phyloP scores from a whole-genome alignment of 1,140 invertebrate species.

The Drosophila mayri region DNA sequence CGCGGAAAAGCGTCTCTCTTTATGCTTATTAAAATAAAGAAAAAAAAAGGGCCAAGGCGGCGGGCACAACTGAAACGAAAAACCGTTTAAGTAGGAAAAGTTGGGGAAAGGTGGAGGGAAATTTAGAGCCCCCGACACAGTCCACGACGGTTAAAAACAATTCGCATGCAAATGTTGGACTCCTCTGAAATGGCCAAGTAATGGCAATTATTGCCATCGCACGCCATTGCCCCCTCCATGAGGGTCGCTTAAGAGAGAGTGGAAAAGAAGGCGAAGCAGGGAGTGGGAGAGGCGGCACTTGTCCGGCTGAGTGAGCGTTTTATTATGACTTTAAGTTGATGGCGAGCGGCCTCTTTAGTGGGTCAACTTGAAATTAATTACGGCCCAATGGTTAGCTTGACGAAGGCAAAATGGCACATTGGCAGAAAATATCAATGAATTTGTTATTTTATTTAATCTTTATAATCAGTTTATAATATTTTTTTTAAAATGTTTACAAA shows the following conservation, averaged over 20 bases:
- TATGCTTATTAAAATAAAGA: slow-evolving; percentile 33
- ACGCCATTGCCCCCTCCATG: slow-evolving; percentile 51
- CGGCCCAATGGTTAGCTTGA: slow-evolving; percentile 6
- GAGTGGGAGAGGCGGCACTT: slow-evolving; percentile 7
- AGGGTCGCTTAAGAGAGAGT: background rate
- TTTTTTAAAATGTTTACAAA: too few relatives aligned
- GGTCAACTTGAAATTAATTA: slow-evolving; percentile 81
- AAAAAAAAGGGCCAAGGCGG: slow-evolving; percentile 3
- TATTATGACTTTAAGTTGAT: slow-evolving; percentile 69
- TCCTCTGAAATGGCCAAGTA: slow-evolving; percentile 44
- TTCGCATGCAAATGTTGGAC: slow-evolving; percentile 66
- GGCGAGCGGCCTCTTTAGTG: slow-evolving; percentile 64
- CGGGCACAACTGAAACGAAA: slow-evolving; percentile 24
- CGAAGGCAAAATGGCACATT: background rate
- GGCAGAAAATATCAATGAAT: background rate
- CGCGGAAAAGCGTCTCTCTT: slow-evolving; percentile 26
- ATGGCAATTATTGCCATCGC: slow-evolving; percentile 78
- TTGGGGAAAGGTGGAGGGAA: background rate
- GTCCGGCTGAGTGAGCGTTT: slow-evolving; percentile 58
- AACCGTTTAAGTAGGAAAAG: slow-evolving; percentile 29
- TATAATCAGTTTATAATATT: background rate
- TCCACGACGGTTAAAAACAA: slow-evolving; percentile 31
- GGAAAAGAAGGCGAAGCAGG: background rate
- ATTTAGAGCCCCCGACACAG: slow-evolving; percentile 23
- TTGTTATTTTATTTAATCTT: background rate